Conservation (phyloP, 1,140 invertebrate genomes). For the Drosophila neocordata region DNA sequence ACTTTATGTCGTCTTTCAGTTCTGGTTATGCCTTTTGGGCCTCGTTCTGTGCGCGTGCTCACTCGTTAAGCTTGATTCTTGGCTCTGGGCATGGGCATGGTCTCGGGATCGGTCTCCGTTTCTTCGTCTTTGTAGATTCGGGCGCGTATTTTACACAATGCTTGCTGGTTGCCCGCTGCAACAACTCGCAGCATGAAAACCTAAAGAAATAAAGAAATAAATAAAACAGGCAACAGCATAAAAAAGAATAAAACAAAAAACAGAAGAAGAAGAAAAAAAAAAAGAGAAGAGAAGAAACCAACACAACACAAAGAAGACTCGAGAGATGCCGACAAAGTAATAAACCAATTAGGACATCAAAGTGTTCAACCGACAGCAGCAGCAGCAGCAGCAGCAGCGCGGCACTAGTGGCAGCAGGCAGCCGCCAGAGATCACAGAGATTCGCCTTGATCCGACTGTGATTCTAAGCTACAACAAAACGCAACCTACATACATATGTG, state of each 20-base stretch:
- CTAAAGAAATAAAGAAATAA: constrained; percentile 79
- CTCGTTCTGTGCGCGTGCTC: constrained; percentile 72
- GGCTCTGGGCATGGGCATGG: constrained; percentile 10
- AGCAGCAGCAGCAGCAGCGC: constrained; percentile 34
- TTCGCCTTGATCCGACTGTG: constrained; percentile 75
- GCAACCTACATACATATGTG: constrained; percentile 79
- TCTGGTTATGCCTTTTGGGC: constrained; percentile 35
- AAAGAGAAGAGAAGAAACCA: constrained; percentile 32
- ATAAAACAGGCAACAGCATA: constrained; percentile 77
- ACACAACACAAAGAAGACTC: constrained; percentile 64
- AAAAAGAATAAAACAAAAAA: constrained; percentile 48
- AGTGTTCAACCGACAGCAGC: constrained; percentile 78
- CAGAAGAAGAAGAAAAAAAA: constrained; percentile 12
- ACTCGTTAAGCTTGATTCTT: constrained; percentile 54
- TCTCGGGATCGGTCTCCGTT: not conserved
- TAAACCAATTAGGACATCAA: constrained; percentile 81
- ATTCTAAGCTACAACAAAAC: constrained; percentile 69
- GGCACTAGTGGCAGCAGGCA: constrained; percentile 22
- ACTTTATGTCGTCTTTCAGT: constrained; percentile 8
- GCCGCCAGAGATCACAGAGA: constrained; percentile 70
- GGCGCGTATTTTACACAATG: constrained; percentile 56
- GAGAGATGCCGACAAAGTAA: constrained; percentile 80
- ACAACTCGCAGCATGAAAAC: constrained; percentile 57
- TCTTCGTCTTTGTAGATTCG: constrained; percentile 27
- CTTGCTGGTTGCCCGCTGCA: constrained; percentile 24